Base-by-base conservation (phyloP, 2,888 invertebrate species). In the Chironomus tentans region DNA sequence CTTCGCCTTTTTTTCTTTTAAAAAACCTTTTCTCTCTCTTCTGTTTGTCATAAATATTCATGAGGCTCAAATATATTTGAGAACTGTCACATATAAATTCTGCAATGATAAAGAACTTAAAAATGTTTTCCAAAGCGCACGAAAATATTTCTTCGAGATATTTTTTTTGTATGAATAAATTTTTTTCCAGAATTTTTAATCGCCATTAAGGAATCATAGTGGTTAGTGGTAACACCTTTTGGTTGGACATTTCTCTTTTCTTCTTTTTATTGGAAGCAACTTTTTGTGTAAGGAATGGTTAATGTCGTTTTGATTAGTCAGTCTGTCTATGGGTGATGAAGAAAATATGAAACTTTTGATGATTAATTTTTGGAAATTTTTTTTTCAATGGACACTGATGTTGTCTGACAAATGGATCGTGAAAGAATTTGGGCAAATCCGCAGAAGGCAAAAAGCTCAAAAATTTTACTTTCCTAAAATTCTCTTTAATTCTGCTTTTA, bases 161-260 rank as follows among this genome's bases (percentile, higher is more conserved):
- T 18, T 56, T 56, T 18, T 56, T 56, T 56, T 38, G 38, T 38
- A 56, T 56, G 18, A 7, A 56, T 18, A 56, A 15, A 50, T 50
- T 50, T 56, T 18, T 56, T 56, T 56, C 10, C 56, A 56, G 65
- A 65, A 65, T 65, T 65, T 65, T 65, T 24, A 65, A 65, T 65
- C 65, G 24, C 65, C 24, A 65, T 65, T 65, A 65, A 65, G 71
- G n/a, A 71, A 71, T 73, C 65, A 73, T 73, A 73, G 73, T 46
- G 65, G 73, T 65, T 73, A 73, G 73, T 46, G 65, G 73, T 65
- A 73, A 73, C 73, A 73, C 73, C 73, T 73, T 50, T 18, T 22
- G 28, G 28, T 50, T 15, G 28, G 73, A 62, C 50, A 73, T 24
- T 24, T 65, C n/a, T 61, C 21, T 65, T 65, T 65, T 10, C 13